These are phyloP conservation scores for Mantis religiosa DNA, from an alignment of 2,888 invertebrate species.

Conservation along the genomic window DNA sequence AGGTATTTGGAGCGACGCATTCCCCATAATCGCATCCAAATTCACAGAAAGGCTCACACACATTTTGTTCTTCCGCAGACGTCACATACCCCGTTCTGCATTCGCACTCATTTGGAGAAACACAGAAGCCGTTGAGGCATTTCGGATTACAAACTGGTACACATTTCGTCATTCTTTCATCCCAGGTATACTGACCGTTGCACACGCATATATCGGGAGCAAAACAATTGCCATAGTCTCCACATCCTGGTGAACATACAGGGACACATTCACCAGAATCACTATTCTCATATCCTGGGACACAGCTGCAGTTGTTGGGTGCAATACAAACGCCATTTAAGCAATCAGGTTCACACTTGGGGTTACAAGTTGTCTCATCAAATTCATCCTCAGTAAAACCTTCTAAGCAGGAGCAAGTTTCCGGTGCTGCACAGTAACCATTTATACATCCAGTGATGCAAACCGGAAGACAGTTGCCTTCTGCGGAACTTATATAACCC, in stretches of 20 bases:
- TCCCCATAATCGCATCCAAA: constrained; percentile 45
- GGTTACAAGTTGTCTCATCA: background rate
- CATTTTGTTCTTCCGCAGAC: constrained; percentile 38
- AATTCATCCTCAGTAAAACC: background rate
- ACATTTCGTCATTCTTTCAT: background rate
- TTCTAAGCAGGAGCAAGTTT: background rate
- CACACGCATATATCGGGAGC: constrained; percentile 45
- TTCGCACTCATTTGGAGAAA: constrained; percentile 52
- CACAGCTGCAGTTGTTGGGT: background rate
- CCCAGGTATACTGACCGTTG: constrained; percentile 32
- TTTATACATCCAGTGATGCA: constrained; percentile 45
- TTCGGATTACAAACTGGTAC: constrained; percentile 41
- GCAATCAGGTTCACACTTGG: background rate
- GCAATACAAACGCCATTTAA: background rate
- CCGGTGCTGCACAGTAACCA: constrained; percentile 9
- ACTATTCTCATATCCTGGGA: background rate
- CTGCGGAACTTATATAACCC: constrained; percentile 45
- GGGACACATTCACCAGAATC: background rate
- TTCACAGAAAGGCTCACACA: constrained; percentile 37
- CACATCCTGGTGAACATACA: background rate
- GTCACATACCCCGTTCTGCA: constrained; percentile 50
- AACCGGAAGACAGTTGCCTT: constrained; percentile 46
- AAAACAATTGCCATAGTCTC: background rate
- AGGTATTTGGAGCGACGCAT: constrained; percentile 44
- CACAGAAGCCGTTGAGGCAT: constrained; percentile 48